Percentiles rank a stretch among this genome's conserved stretches.
Conservation (phyloP, 2,888 invertebrate genomes). For the Ashinkailepas kermadecensis region DNA sequence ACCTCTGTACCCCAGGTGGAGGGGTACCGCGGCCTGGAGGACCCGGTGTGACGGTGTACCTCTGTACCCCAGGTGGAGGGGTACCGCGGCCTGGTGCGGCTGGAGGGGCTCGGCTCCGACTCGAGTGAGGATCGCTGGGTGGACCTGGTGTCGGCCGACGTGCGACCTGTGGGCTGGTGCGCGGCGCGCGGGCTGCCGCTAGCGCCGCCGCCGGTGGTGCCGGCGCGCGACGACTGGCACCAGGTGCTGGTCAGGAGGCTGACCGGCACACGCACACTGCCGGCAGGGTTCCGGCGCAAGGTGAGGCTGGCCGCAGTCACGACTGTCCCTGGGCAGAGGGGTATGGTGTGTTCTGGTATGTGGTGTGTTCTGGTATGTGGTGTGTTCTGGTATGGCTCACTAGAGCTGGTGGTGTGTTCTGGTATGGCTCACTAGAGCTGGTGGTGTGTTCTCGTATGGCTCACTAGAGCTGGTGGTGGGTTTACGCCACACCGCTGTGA, state of each 20-base stretch:
- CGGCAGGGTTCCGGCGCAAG: slow-evolving; percentile 84
- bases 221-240: slow-evolving; percentile 85
- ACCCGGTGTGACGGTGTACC: slow-evolving; percentile 54
- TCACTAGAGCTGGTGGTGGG: no score
- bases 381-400: not conserved
- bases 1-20: slow-evolving; percentile 59
- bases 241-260: slow-evolving; percentile 84
- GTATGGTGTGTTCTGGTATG: no score
- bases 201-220: slow-evolving; percentile 62
- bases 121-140: slow-evolving; percentile 92
- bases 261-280: slow-evolving; percentile 89
- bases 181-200: slow-evolving; percentile 89
- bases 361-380: no score
- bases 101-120: slow-evolving; percentile 88
- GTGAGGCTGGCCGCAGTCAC: slow-evolving; percentile 46
- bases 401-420: not conserved
- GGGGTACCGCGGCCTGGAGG: slow-evolving; percentile 58
- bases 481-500: no score
- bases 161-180: slow-evolving; percentile 98
- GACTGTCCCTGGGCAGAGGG: no score
- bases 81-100: slow-evolving; percentile 54
- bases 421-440: no score
- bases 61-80: slow-evolving; percentile 55
- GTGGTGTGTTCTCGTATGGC: no score
- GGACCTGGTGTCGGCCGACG: slow-evolving; percentile 82